These are phyloP conservation scores for Philereme transversata DNA, from an alignment of 2,888 invertebrate genomes.

Conservation along the genomic window DNA sequence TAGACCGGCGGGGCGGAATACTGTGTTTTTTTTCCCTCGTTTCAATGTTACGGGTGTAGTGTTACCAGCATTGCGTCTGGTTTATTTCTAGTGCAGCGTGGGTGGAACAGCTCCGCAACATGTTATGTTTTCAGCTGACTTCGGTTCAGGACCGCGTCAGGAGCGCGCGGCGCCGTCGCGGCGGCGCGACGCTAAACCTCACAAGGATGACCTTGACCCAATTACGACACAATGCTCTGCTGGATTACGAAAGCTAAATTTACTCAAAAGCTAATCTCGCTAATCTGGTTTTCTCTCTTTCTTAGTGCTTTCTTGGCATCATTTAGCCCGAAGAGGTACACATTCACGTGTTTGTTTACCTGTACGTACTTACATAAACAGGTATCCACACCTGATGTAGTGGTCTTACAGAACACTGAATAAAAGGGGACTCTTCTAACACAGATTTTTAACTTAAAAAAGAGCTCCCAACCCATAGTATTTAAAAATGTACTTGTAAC, in stretches of 20 bases:
- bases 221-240: conserved; percentile 45
- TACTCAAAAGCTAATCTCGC: conserved; percentile 17
- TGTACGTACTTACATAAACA: neutral
- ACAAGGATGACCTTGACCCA: conserved; percentile 76
- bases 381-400: neutral
- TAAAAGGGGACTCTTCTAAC: too few species aligned
- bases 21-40: conserved; percentile 53
- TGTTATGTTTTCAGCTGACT: conserved; percentile 52
- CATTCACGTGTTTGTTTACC: conserved; percentile 17
- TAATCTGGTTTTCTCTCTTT: conserved; percentile 13
- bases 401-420: too few species aligned
- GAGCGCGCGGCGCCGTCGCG: conserved; percentile 33
- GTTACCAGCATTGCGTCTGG: conserved; percentile 74
- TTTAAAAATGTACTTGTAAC: too few species aligned
- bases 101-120: conserved; percentile 57
- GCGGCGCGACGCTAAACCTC: conserved; percentile 42
- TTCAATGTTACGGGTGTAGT: conserved; percentile 75
- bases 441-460: too few species aligned
- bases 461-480: too few species aligned
- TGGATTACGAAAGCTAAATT: conserved; percentile 33
- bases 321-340: neutral
- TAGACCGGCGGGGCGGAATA: conserved; percentile 50
- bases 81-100: conserved; percentile 75
- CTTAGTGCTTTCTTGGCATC: neutral
- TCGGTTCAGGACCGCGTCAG: conserved; percentile 29